These are phyloP conservation scores for Ciona savignyi DNA, from an alignment of 23 tunicate species.

Conservation along the genomic window DNA sequence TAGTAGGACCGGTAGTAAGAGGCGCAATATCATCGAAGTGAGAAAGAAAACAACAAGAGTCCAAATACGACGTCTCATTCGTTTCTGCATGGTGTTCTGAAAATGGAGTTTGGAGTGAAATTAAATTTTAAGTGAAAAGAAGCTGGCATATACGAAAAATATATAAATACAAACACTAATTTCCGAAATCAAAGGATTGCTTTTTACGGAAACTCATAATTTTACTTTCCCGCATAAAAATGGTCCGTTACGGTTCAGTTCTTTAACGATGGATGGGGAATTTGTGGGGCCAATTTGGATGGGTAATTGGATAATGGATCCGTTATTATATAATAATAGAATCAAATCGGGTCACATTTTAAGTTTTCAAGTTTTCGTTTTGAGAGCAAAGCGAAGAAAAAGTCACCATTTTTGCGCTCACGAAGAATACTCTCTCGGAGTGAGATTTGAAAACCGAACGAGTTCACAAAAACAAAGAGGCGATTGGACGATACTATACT, in stretches of 20 bases:
- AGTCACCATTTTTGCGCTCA: neutral
- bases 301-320: neutral
- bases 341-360: no score
- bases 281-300: neutral
- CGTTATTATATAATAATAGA: no score
- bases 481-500: neutral
- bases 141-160: neutral
- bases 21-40: slow-evolving; percentile 3
- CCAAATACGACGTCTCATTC: neutral
- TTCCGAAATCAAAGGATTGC: neutral
- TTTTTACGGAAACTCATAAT: neutral
- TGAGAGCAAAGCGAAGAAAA: neutral
- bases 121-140: neutral
- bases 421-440: no score
- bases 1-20: slow-evolving; percentile 8
- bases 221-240: no score
- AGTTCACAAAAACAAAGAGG: neutral
- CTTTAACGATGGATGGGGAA: neutral
- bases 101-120: neutral
- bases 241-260: neutral
- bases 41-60: neutral
- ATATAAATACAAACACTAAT: neutral
- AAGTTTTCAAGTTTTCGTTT: neutral
- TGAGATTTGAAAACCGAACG: no score
- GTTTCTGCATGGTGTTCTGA: slow-evolving; percentile 1